Evolutionary conservation across 2,797 vertebrate genomes (phyloP).

Genomic region (Sebastes nivosus): DNA sequence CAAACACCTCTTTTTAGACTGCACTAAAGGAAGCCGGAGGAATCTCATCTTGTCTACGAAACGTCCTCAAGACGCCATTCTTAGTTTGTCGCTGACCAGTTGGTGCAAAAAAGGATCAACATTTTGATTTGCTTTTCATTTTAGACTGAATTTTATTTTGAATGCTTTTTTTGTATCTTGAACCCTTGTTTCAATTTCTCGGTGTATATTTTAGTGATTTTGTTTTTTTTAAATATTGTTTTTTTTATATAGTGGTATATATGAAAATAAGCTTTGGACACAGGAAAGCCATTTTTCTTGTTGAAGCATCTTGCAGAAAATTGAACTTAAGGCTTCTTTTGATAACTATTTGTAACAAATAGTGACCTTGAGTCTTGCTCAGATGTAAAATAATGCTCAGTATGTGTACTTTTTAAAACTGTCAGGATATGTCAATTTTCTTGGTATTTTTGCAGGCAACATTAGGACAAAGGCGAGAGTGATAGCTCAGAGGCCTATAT

Average conservation of each 20-base stretch:
- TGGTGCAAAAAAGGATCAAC: conserved; percentile 90
- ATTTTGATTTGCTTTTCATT: conserved; percentile 77
- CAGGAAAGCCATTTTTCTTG: conserved; percentile 85
- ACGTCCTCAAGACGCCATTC: conserved; percentile 74
- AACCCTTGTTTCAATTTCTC: conserved; percentile 87
- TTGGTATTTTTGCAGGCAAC: conserved; percentile 87
- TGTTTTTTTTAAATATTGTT: conserved; percentile 73
- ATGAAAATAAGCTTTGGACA: conserved; percentile 86
- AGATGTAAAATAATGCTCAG: conserved; percentile 87
- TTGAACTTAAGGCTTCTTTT: conserved; percentile 85
- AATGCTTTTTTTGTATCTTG: conserved; percentile 88
- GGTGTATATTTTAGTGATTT: conserved; percentile 93
- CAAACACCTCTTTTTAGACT: conserved; percentile 77
- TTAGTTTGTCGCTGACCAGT: conserved; percentile 78
- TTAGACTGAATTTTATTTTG: conserved; percentile 85
- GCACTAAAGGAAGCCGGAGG: conserved; percentile 79
- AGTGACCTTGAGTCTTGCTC: conserved; percentile 87
- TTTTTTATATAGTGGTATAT: conserved; percentile 86
- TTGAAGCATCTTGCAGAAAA: conserved; percentile 84
- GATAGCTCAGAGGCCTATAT: conserved; percentile 86
- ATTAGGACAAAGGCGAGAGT: conserved; percentile 83
- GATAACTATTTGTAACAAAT: conserved; percentile 91
- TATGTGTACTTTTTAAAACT: conserved; percentile 86
- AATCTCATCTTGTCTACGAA: conserved; percentile 78
- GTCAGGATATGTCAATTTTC: conserved; percentile 86